A percentile compares a stretch with the other conserved stretches of the same genome.
phyloP scores from a whole-genome alignment of 2,797 vertebrate species.

The Cichlasoma orientale region DNA sequence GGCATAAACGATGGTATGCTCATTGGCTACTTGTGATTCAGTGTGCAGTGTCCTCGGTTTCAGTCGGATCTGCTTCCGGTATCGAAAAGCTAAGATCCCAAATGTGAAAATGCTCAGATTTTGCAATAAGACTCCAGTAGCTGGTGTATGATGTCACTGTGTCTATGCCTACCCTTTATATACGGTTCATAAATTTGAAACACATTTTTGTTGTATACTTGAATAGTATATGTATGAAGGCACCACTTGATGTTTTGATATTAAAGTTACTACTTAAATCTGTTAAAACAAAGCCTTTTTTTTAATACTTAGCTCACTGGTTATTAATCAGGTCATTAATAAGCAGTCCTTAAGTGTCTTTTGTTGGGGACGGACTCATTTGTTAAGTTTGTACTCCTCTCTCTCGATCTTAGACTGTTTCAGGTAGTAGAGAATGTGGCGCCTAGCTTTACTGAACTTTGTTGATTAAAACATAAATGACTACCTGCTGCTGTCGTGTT shows the following conservation, averaged over 20 bases:
- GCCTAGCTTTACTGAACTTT: background rate
- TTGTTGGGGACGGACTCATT: background rate
- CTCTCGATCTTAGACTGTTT: background rate
- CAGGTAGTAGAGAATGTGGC: background rate
- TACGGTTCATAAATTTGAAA: no score
- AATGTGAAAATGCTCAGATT: no score
- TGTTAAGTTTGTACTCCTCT: background rate
- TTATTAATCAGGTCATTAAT: background rate
- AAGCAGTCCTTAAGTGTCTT: background rate
- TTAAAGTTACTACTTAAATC: background rate
- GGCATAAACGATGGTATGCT: background rate
- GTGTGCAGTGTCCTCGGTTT: no score
- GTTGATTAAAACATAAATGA: background rate
- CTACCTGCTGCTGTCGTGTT: background rate
- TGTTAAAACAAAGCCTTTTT: no score
- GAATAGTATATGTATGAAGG: no score
- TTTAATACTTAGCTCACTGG: no score
- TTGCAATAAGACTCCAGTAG: no score
- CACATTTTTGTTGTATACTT: no score
- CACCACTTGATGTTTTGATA: background rate
- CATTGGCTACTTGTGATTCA: background rate
- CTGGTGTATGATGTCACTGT: no score
- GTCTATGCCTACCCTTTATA: no score
- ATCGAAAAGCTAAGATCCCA: no score
- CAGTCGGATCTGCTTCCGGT: no score